Conservation (phyloP, 2,888 invertebrate species). For the Tipula vernalis region DNA sequence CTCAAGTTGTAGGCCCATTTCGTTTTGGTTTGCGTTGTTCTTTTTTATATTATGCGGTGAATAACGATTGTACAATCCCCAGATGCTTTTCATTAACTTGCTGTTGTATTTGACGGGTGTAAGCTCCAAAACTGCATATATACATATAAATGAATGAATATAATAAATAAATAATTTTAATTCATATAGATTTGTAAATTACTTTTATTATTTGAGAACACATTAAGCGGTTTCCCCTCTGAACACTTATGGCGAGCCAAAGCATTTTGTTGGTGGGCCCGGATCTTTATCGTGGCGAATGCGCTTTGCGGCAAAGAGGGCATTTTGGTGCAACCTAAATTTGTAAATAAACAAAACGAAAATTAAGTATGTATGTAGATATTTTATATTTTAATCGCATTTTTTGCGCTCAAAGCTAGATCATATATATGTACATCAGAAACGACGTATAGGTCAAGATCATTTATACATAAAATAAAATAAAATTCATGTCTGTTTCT, state of each 20-base stretch:
- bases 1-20: constrained; percentile 10
- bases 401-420: neutral
- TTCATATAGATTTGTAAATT: constrained; percentile 16
- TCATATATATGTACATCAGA: neutral
- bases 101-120: constrained; percentile 68
- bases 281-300: constrained; percentile 59
- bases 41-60: constrained; percentile 81
- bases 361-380: neutral
- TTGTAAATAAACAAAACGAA: neutral
- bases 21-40: constrained; percentile 45
- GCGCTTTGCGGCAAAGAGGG: constrained; percentile 63
- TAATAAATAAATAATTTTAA: no score
- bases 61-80: constrained; percentile 82
- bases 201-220: constrained; percentile 28
- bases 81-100: constrained; percentile 82
- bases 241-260: constrained; percentile 39
- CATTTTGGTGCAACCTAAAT: constrained; percentile 37
- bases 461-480: neutral
- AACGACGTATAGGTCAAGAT: neutral
- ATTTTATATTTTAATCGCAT: neutral
- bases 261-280: constrained; percentile 34
- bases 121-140: constrained; percentile 45
- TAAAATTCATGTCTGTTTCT: neutral
- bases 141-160: no score
- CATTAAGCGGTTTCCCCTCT: constrained; percentile 26